phyloP scores from a whole-genome alignment of 1,140 invertebrate species.

The Drosophila nebulosa region DNA sequence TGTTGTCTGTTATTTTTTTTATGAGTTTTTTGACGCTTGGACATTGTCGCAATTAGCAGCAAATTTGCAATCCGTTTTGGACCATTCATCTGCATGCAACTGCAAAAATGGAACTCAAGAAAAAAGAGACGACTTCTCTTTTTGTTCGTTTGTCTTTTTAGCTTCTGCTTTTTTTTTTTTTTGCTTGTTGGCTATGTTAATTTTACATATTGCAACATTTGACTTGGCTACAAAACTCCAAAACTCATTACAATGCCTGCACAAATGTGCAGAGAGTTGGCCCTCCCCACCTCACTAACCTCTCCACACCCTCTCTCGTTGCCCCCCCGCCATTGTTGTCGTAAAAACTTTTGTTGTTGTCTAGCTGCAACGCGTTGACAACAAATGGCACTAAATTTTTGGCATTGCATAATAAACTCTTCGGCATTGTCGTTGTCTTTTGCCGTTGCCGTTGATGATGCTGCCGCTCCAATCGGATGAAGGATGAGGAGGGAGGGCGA shows the following conservation, averaged over 20 bases:
- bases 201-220: conserved; percentile 73
- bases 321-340: conserved; percentile 18
- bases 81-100: neutral
- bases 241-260: conserved; percentile 74
- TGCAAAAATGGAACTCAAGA: neutral
- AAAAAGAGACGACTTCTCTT: neutral
- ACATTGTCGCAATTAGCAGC: conserved; percentile 51
- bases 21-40: conserved; percentile 50
- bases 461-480: neutral
- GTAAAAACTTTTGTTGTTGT: conserved; percentile 48
- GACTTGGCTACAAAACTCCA: conserved; percentile 27
- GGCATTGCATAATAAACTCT: conserved; percentile 73
- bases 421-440: neutral
- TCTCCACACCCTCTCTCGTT: neutral
- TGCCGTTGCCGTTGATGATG: conserved; percentile 43
- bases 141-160: too few species aligned
- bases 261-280: conserved; percentile 65
- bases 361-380: conserved; percentile 71
- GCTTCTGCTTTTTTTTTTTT: neutral
- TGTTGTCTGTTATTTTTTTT: conserved; percentile 22
- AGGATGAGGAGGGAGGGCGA: neutral
- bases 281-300: conserved; percentile 1
- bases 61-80: conserved; percentile 49
- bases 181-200: conserved; percentile 38
- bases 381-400: conserved; percentile 76